Base-by-base conservation (phyloP, 2,797 vertebrate genomes). In the Harpagifer antarcticus region DNA sequence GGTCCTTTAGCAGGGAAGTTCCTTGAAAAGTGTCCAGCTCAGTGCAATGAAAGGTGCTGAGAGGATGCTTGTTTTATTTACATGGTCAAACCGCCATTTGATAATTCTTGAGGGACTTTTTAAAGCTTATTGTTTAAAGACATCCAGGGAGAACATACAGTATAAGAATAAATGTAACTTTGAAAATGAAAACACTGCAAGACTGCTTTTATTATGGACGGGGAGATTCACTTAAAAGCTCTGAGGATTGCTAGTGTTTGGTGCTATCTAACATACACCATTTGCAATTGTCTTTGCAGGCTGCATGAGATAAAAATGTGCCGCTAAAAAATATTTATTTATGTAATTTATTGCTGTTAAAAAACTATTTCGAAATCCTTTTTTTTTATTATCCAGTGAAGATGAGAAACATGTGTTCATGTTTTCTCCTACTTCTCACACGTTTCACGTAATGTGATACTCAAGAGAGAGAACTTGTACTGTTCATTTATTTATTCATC, bases 401-500 rank as follows among this genome's bases (percentile, higher is more conserved):
- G 9, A 73, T 52, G 2, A 57, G 8, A 2, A 54, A 16, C 23
- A 44, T 9, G 7, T 31, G 2, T 27, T 27, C 3, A 42, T 71
- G 20, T 66, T 44, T 43, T 20, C 44, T 57, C 16, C 23, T 4
- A 1, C 27, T 27, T 27, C 27, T 4, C 27, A 27, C 31, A n/a
- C 44, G 56, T 53, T 0, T 50, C 40, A 62, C 9, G 40, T 7
- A 45, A 8, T 53, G 44, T 23, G 20, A 54, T 54, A 12, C 15
- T 58, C 31, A 20, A 43, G 7, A 16, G 23, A 55, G 16, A 14
- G 14, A 40, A 27, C 19, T 20, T 61, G 33, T 11, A 13, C 10
- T 68, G 9, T 63, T 68, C 31, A 42, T 68, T 73, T 55, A 62
- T 37, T 45, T 81, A 42, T 61, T 77, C 43, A 53, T 69, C 20